Evolutionary conservation across 2,888 invertebrate species (phyloP).

Genomic region (Heterodera filipjevi): DNA sequence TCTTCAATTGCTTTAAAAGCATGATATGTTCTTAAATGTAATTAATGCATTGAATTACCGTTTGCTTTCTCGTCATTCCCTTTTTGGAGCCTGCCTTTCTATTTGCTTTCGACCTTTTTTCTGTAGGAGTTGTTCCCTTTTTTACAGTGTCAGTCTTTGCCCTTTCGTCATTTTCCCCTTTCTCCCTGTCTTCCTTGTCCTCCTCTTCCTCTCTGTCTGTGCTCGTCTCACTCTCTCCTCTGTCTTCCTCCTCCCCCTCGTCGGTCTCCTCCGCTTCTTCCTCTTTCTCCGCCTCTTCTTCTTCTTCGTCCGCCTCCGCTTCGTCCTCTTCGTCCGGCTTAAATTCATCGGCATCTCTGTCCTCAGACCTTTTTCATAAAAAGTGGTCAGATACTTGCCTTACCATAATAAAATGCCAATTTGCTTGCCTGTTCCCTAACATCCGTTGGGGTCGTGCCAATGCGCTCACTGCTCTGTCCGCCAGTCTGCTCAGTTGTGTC

Average conservation of each 20-base stretch:
- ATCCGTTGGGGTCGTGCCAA: not conserved
- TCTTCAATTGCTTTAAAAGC: not conserved
- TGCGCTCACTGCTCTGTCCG: conserved; percentile 31
- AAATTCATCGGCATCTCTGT: conserved; percentile 42
- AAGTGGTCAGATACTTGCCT: not conserved
- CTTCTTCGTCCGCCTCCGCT: conserved; percentile 39
- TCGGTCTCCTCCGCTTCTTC: not conserved
- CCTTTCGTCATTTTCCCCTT: conserved; percentile 21
- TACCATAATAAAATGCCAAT: not conserved
- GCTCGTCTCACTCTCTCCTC: not conserved
- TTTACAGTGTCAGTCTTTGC: no score
- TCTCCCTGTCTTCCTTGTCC: conserved; percentile 35
- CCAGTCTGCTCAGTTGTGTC: not conserved
- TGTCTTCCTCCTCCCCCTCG: not conserved
- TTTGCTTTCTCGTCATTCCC: not conserved
- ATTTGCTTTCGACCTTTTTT: not conserved
- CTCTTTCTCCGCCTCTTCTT: conserved; percentile 25
- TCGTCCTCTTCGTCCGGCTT: conserved; percentile 47
- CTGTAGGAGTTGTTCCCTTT: not conserved
- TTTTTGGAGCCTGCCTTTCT: not conserved
- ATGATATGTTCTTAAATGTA: not conserved
- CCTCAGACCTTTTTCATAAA: not conserved
- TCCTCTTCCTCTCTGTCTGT: conserved; percentile 35
- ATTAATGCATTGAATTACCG: not conserved
- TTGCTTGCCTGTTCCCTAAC: not conserved